Base-by-base conservation (phyloP, 2,888 invertebrate genomes). In the Cheilosia impressa region DNA sequence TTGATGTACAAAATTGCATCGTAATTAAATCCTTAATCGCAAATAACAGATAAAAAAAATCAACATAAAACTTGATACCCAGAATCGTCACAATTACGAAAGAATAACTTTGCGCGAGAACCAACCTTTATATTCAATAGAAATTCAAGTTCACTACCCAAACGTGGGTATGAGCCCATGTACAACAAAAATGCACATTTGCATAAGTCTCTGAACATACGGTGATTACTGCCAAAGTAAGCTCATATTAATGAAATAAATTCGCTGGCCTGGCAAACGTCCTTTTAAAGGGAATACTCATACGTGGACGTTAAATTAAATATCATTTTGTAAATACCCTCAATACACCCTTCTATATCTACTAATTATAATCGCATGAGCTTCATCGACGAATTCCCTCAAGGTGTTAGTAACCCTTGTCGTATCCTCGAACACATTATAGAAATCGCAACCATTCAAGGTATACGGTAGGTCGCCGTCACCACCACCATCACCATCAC, bases 311-410 rank as follows among this genome's bases (percentile, higher is more conserved):
- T 27, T 43, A 62, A 52, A 19, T 43, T 62, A 72, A 38, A 52
- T 68, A 72, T 71, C 43, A 66, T 65, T 22, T 78, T 41, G 50
- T 68, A 66, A 72, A 75, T 57, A 69, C 55, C 73, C 17, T 63
- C 60, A 38, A 71, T 27, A 65, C 47, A 53, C 58, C 31, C 34
- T 31, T 47, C 34, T 4, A 17, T 63, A 69, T 65, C 63, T 60
- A 22, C 71, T 68, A 75, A 85, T 76, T 72, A 71, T 72, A 81
- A 57, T 63, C 72, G 58, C 50, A 71, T 80, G 76, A 85, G 71
- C 55, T 80, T 76, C 69, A 85, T 80, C 63, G 76, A 45, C 53
- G 52, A 68, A 77, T 81, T 81, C 76, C 81, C 76, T 2, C 17
- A 81, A 63, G 80, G 80, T 76, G 71, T 71, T 71, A 31, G 62